Evolutionary conservation across 2,113 vertebrate species (phyloP), one percentile per base, ranked within the genome.

Genomic region (Casuarius casuarius): DNA sequence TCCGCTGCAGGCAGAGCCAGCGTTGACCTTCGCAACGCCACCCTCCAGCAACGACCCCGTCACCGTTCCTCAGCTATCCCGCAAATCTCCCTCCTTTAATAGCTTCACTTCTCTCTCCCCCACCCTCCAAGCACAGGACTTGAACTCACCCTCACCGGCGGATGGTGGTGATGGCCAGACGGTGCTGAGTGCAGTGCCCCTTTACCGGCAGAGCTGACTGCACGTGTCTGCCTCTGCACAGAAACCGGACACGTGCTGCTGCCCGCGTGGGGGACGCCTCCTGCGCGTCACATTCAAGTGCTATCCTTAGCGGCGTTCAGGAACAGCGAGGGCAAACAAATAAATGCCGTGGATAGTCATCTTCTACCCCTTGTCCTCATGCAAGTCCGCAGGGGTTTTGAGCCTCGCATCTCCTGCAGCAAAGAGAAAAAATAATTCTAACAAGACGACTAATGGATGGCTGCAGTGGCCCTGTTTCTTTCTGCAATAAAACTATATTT

Each of bases 161-260:
- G 46, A 48, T 48, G 46, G 46, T 48, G 46, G 46, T 19, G 46
- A 4, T 46, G 44, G 14, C 18, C 18, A 18, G 46, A 48, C 11
- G 33, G 12, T 61, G 21, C 7, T 22, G 6, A 65, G 62, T 4
- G 7, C 6, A 68, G 62, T 4, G 7, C 6, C 1, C 16, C 4
- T 65, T 68, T n/a, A 51, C 7, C 51, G n/a, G 31, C 14, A 77
- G 49, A 88, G 23, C 38, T 28, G 48, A 13, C n/a, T 11, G 33
- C 4, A 44, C 21, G 3, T 4, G 10, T 16, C 40, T 2, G 25
- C 33, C 51, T 11, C 51, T 22, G 52, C 18, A 5, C 38, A 38
- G 48, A 44, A 79, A 35, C 7, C 16, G 6, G 48, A 2, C 33
- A 4, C 0, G 0, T 42, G 12, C 25, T 2, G 1, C 10, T 68